These are phyloP conservation scores for Pao palembangensis DNA, from an alignment of 2,113 vertebrate species.

Conservation along the genomic window DNA sequence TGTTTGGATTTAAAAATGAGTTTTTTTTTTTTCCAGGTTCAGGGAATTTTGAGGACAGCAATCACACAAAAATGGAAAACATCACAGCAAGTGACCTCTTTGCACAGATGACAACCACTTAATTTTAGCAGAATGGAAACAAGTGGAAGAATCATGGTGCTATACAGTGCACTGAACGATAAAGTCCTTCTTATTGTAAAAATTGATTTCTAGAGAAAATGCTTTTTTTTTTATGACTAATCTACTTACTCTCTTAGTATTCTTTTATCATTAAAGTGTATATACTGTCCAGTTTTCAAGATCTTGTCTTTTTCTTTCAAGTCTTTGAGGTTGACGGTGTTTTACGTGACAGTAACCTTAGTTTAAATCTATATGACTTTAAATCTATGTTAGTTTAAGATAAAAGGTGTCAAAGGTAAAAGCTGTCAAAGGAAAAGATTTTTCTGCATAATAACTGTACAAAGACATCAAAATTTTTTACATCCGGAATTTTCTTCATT, in stretches of 20 bases:
- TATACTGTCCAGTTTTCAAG: conserved; percentile 41
- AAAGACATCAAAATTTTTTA: too few species aligned
- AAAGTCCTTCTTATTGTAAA: conserved; percentile 20
- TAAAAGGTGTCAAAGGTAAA: too few species aligned
- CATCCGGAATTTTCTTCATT: too few species aligned
- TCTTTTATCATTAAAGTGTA: conserved; percentile 67
- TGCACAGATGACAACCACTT: background rate
- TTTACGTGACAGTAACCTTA: background rate
- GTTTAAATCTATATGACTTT: background rate
- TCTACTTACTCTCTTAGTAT: conserved; percentile 30
- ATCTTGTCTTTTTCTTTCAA: conserved; percentile 15
- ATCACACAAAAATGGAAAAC: conserved; percentile 22
- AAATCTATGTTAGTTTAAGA: too few species aligned
- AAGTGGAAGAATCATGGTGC: background rate
- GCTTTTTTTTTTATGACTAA: conserved; percentile 42
- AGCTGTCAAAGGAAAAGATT: too few species aligned
- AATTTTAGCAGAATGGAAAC: conserved; percentile 1
- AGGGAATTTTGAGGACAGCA: conserved; percentile 69
- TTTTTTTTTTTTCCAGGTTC: conserved; percentile 60
- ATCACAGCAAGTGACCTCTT: conserved; percentile 1
- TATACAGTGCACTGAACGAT: conserved; percentile 14
- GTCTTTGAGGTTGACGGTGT: background rate
- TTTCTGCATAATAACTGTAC: too few species aligned
- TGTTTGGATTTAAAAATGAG: background rate
- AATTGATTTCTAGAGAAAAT: conserved; percentile 24